Conservation (phyloP, 2,113 vertebrate genomes). For the Rafetus swinhoei region DNA sequence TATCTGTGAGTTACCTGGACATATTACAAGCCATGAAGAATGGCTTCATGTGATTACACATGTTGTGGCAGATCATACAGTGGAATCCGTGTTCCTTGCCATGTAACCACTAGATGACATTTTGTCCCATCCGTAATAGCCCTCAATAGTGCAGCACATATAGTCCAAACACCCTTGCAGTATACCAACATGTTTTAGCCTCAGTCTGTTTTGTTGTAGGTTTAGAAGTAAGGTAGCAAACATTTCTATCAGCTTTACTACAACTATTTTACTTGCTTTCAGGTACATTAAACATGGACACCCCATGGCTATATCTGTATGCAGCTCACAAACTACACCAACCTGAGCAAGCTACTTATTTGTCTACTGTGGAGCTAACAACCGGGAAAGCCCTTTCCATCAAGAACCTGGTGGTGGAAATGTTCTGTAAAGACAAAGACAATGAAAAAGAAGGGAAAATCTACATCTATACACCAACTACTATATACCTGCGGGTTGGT, state of each 20-base stretch:
- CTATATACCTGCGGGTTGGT: conserved; percentile 82
- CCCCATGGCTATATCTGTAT: conserved; percentile 85
- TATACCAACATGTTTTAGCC: neutral
- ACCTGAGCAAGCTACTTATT: conserved; percentile 75
- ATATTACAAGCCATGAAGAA: neutral
- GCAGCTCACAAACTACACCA: conserved; percentile 80
- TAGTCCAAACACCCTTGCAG: neutral
- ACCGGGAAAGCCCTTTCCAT: conserved; percentile 81
- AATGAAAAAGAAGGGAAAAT: conserved; percentile 81
- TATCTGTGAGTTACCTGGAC: neutral
- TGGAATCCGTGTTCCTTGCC: neutral
- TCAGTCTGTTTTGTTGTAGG: neutral
- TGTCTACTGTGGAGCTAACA: conserved; percentile 79
- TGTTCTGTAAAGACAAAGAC: conserved; percentile 76
- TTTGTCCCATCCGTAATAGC: neutral
- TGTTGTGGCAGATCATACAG: neutral
- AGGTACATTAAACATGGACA: conserved; percentile 87
- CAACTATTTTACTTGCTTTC: neutral
- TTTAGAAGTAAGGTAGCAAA: neutral
- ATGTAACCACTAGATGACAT: neutral
- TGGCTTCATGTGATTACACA: neutral
- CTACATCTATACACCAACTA: conserved; percentile 78
- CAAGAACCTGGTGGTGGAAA: conserved; percentile 81
- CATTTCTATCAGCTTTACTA: neutral
- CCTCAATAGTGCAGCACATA: neutral